Conservation (phyloP, 2,113 vertebrate genomes). For the Isurus oxyrinchus region DNA sequence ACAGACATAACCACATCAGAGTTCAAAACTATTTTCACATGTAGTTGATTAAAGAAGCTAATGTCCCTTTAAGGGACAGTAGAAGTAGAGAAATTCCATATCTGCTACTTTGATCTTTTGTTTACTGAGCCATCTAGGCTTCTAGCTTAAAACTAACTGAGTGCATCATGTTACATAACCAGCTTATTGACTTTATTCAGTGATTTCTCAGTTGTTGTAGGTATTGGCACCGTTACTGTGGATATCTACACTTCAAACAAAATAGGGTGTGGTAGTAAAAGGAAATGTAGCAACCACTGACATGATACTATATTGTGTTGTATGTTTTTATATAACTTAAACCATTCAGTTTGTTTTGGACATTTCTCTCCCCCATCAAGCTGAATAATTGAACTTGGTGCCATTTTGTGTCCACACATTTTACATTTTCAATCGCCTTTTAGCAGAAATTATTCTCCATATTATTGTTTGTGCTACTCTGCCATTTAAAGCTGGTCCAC, state of each 20-base stretch:
- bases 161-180: background rate
- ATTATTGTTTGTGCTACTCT: background rate
- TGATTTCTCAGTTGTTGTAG: background rate
- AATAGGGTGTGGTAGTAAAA: background rate
- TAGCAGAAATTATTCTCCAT: background rate
- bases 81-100: background rate
- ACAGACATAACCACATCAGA: background rate
- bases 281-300: background rate
- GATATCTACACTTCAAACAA: background rate
- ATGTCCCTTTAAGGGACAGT: background rate
- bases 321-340: background rate
- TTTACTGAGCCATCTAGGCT: background rate
- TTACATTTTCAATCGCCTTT: background rate
- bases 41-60: constrained; percentile 17
- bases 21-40: background rate
- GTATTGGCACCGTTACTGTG: no score
- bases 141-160: background rate
- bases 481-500: background rate
- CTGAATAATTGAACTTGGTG: background rate
- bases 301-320: background rate
- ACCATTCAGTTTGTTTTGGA: background rate
- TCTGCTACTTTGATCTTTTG: background rate
- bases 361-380: background rate
- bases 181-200: background rate
- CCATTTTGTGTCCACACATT: background rate